These are phyloP conservation scores for Watsonalla binaria DNA, from an alignment of 2,888 invertebrate genomes.

Conservation along the genomic window DNA sequence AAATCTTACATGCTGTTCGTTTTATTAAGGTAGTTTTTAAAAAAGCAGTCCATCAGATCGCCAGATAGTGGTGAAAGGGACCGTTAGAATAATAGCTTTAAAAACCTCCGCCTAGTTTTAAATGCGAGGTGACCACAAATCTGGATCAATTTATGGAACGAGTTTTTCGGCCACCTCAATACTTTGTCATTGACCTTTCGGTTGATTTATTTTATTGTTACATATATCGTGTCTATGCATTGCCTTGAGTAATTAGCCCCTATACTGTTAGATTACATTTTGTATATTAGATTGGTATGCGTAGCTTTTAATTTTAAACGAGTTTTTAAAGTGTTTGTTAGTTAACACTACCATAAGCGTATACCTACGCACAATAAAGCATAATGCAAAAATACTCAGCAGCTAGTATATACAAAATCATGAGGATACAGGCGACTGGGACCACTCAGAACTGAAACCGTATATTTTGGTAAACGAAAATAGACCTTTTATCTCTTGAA, in stretches of 20 bases:
- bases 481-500: no score
- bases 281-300: no score
- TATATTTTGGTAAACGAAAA: no score
- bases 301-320: no score
- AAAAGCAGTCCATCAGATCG: constrained; percentile 72
- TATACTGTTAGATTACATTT: not conserved
- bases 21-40: constrained; percentile 70
- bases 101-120: constrained; percentile 56
- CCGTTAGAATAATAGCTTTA: constrained; percentile 71
- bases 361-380: no score
- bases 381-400: no score
- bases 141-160: constrained; percentile 43
- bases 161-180: constrained; percentile 38
- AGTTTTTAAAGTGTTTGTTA: no score
- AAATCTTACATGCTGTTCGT: constrained; percentile 72
- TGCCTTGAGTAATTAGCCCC: constrained; percentile 13
- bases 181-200: constrained; percentile 39
- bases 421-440: no score
- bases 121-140: constrained; percentile 38
- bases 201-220: constrained; percentile 35
- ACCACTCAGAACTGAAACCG: no score
- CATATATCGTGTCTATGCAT: constrained; percentile 21
- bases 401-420: no score
- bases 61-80: constrained; percentile 77
- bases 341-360: no score